Evolutionary conservation across 2,113 vertebrate species (phyloP).

Genomic region (Bubo blakistoni): DNA sequence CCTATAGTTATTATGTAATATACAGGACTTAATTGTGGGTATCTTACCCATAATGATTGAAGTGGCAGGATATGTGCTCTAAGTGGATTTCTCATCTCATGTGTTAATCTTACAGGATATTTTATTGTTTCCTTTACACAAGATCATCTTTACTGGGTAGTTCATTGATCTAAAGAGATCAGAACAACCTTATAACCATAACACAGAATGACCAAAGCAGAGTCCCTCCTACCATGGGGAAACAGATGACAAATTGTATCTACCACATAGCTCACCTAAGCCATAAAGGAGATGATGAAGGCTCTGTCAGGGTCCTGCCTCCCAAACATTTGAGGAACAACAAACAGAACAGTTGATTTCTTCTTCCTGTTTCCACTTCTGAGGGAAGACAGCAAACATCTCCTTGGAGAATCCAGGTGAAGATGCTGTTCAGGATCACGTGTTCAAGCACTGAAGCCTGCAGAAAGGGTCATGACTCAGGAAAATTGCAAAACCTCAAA

Average conservation of each 20-base stretch:
- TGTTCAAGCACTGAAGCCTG: not conserved
- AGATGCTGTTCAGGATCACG: not conserved
- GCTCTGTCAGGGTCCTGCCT: not conserved
- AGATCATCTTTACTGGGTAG: not conserved
- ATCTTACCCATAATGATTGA: not conserved
- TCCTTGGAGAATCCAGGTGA: rapidly evolving
- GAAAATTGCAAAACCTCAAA: not conserved
- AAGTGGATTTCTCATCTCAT: not conserved
- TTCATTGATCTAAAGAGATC: not conserved
- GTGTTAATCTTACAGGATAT: not conserved
- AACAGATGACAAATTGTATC: not conserved
- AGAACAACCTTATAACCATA: not conserved
- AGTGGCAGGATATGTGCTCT: not conserved
- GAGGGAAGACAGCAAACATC: not conserved
- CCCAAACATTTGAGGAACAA: not conserved
- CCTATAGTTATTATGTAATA: not conserved
- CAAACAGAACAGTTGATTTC: not conserved
- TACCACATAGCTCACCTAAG: not conserved
- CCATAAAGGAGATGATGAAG: not conserved
- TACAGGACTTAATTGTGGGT: not conserved
- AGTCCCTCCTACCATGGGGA: not conserved
- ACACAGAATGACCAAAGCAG: not conserved
- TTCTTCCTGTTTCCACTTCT: not conserved
- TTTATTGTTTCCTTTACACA: not conserved
- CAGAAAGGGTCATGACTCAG: not conserved